Base-by-base conservation (phyloP, 2,113 vertebrate genomes). In the Antechinus flavipes region DNA sequence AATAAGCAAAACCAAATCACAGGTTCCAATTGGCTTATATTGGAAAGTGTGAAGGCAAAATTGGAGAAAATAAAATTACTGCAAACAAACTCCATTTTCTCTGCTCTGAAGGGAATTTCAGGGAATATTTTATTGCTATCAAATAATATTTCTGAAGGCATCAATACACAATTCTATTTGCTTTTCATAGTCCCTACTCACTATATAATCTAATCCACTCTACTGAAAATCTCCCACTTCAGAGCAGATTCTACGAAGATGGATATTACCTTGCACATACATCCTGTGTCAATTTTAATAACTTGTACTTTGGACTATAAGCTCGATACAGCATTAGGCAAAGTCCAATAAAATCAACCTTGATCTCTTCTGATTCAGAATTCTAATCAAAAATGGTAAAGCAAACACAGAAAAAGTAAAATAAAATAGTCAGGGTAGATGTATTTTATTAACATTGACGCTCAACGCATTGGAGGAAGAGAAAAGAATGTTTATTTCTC, bases 31-130 rank as follows among this genome's bases (percentile, higher is more conserved):
- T 98, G 98, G 98, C 98, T 99, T 99, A 98, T 99, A 99, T 98
- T 98, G 99, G 97, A 98, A 98, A 98, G 98, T 93, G 97, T 61
- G 19, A 99, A 98, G 98, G 98, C 98, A 98, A 99, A 84, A 98
- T 97, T 98, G 98, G 97, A 96, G 97, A 98, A 99, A 99, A 99
- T 98, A 97, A 98, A 99, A 99, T 99, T 99, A 99, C 98, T 98
- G 98, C 98, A 98, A 99, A 99, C 98, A 99, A 99, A 99, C 98
- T 98, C 98, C 97, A 99, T 99, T 99, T 99, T 98, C 98, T 98
- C 96, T 97, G 98, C 98, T 99, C 98, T 98, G 98, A 97, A 99
- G 98, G 98, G 99, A 99, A 99, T 99, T 99, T 98, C 98, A 94
- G 97, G 96, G 98, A 98, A 98, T 98, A 98, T 98, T 99, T 99